Percentiles rank a stretch among this genome's conserved stretches.
These are phyloP conservation scores for Drosophila biarmipes DNA, from an alignment of 1,140 invertebrate species.

Conservation along the genomic window DNA sequence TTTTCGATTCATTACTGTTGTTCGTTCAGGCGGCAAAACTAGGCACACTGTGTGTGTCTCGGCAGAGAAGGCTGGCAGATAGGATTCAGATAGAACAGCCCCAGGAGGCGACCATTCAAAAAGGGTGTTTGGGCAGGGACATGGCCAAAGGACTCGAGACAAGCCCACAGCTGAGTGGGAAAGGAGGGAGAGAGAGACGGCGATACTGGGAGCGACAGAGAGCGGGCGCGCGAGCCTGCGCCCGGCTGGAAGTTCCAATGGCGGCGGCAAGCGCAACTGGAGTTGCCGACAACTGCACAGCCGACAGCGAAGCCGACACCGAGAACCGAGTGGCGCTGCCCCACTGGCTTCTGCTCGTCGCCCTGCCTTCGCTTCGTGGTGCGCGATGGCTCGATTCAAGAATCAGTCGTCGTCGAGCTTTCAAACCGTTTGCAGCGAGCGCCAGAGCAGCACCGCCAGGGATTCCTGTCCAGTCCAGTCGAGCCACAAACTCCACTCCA, in stretches of 20 bases:
- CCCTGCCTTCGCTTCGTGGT: slow-evolving; percentile 60
- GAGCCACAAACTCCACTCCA: slow-evolving; percentile 24
- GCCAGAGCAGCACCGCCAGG: slow-evolving; percentile 47
- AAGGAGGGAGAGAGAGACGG: neutral
- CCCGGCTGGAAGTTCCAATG: slow-evolving; percentile 47
- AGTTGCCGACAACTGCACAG: slow-evolving; percentile 52
- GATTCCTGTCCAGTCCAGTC: slow-evolving; percentile 24
- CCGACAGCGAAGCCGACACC: slow-evolving; percentile 24
- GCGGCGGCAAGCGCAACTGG: slow-evolving; percentile 39
- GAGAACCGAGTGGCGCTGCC: slow-evolving; percentile 46
- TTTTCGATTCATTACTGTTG: too few species aligned
- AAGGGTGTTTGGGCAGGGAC: slow-evolving; percentile 24
- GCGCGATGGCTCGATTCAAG: slow-evolving; percentile 63
- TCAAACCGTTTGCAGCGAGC: slow-evolving; percentile 83
- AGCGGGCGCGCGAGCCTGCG: slow-evolving; percentile 35
- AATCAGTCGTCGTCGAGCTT: slow-evolving; percentile 84
- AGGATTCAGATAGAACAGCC: neutral
- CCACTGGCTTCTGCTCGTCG: slow-evolving; percentile 46
- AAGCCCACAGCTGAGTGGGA: slow-evolving; percentile 57
- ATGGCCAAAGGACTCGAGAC: slow-evolving; percentile 31
- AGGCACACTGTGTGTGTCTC: too few species aligned
- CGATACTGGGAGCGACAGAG: neutral
- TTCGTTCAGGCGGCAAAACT: too few species aligned
- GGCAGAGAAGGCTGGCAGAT: too few species aligned
- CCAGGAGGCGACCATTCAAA: neutral